These are phyloP conservation scores for Chymomyza amoena DNA, from an alignment of 2,888 invertebrate species.

Conservation along the genomic window DNA sequence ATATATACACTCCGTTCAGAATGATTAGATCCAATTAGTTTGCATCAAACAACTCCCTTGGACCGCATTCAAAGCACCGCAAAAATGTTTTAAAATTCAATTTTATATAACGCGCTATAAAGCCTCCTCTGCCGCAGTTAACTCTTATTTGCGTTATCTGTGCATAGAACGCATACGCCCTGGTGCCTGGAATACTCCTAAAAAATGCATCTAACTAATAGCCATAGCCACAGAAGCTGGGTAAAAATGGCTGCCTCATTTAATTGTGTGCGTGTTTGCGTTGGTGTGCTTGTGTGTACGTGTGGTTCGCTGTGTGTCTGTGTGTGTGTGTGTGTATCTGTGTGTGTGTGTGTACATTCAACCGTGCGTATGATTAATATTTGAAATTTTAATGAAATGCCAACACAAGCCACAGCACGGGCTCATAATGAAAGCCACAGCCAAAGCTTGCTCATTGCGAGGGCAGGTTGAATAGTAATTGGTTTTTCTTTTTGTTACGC, in stretches of 20 bases:
- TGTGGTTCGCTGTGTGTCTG: too few relatives aligned
- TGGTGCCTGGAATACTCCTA: not conserved
- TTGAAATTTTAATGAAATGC: conserved; percentile 22
- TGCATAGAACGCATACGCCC: not conserved
- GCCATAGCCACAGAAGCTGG: not conserved
- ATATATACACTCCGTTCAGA: not conserved
- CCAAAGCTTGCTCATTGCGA: not conserved
- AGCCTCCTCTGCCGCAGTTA: not conserved
- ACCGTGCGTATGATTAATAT: conserved; percentile 18
- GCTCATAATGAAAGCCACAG: not conserved
- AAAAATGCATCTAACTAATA: not conserved
- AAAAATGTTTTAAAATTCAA: not conserved
- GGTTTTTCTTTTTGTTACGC: too few relatives aligned
- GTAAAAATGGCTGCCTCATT: not conserved
- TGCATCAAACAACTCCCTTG: not conserved
- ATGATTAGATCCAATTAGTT: not conserved
- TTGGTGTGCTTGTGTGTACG: too few relatives aligned
- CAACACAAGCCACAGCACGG: not conserved
- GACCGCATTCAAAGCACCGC: not conserved
- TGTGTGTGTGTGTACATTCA: not conserved
- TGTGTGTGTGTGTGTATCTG: too few relatives aligned
- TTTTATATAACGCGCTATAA: not conserved
- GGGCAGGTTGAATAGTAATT: too few relatives aligned
- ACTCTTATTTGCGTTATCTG: not conserved
- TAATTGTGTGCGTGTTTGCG: not conserved